Evolutionary conservation across 1,140 invertebrate genomes (phyloP).

Genomic region (Hylaeus anthracinus): DNA sequence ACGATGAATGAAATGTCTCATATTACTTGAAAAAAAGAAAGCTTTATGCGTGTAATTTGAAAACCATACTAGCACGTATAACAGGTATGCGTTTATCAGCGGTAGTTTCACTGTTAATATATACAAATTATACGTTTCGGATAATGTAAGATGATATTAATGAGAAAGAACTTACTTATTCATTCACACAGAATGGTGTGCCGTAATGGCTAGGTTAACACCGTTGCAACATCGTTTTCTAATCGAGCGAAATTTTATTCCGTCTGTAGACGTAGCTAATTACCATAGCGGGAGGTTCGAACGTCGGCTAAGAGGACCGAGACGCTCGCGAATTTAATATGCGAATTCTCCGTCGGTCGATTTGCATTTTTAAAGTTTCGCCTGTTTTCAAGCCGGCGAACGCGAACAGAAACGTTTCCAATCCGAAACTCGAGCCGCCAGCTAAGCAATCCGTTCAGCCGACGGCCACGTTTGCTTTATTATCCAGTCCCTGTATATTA

Average conservation of each 20-base stretch:
- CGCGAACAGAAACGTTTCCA: conserved; percentile 4
- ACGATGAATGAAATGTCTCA: too few relatives aligned
- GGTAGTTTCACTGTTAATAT: too few relatives aligned
- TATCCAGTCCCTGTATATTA: conserved; percentile 18
- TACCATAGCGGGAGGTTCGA: conserved; percentile 29
- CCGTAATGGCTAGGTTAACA: too few relatives aligned
- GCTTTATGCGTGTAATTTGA: too few relatives aligned
- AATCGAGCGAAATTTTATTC: conserved; percentile 24
- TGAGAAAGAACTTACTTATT: too few relatives aligned
- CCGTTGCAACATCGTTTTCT: not conserved
- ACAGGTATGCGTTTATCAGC: too few relatives aligned
- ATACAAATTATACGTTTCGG: too few relatives aligned
- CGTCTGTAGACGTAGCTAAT: conserved; percentile 7
- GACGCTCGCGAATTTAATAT: conserved; percentile 15
- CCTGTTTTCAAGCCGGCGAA: not conserved
- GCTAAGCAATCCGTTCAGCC: conserved; percentile 35
- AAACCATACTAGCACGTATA: too few relatives aligned
- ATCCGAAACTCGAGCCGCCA: conserved; percentile 37
- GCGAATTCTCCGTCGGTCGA: conserved; percentile 2
- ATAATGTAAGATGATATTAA: too few relatives aligned
- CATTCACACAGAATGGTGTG: too few relatives aligned
- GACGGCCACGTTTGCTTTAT: conserved; percentile 12
- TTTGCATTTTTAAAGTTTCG: conserved; percentile 31
- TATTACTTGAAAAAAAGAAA: too few relatives aligned
- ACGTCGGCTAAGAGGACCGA: conserved; percentile 9